Base-by-base conservation (phyloP, 2,797 vertebrate genomes). In the Xenopus petersii region DNA sequence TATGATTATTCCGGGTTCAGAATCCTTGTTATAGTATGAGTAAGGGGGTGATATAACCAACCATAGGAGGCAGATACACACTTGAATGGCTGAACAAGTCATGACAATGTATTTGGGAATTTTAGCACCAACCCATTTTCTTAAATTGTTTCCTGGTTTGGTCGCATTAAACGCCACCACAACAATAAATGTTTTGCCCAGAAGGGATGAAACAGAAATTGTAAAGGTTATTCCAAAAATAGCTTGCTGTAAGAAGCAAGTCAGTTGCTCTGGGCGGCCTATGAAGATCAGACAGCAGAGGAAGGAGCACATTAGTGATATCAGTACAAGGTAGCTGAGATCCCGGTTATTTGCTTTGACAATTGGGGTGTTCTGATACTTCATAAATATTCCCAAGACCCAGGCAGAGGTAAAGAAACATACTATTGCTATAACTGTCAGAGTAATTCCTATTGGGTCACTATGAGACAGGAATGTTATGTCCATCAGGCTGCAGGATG, bases 101-200 rank as follows among this genome's bases (percentile, higher is more conserved):
- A 79, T 42, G 5, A 75, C 73, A 67, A 79, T 79, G 12, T 60
- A 66, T 51, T 70, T 79, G 9, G 77, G 77, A 17, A 79, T 12
- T 67, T 79, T 74, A 17, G 62, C 55, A n/a, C 77, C 77, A 30
- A 67, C 56, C 77, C 73, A 79, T 30, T 67, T 79, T 51, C 66
- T 49, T 48, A 75, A 71, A 17, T 62, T 67, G 12, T 70, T 79
- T 10, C 77, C 77, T n/a, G 77, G 73, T 56, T 79, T 79, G 56
- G 77, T 67, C 13, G 77, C 73, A 74, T 79, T 79, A 49, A 79
- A 79, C 0, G 73, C 73, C n/a, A 79, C 74, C 1, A 79, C 77
- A 42, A 79, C 77, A 71, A 75, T 67, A 5, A 79, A 58, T n/a
- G 73, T 79, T 79, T 79, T 79, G 8, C 67, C 77, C 12, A 79